These are phyloP conservation scores for Nipponacmea schrenckii DNA, from an alignment of 2,888 invertebrate genomes.

Conservation along the genomic window DNA sequence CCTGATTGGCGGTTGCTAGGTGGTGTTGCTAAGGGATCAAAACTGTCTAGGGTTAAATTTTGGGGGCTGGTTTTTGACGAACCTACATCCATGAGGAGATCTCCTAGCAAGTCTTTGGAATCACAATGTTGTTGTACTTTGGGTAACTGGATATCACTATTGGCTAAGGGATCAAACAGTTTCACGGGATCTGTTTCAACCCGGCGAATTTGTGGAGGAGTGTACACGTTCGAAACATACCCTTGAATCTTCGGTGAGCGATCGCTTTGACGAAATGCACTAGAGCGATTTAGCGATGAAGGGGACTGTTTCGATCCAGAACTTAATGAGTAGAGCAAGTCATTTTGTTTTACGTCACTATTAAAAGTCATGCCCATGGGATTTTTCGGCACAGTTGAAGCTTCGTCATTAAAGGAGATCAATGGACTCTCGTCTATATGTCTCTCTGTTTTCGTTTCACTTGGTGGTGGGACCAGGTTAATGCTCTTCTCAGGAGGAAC, in stretches of 20 bases:
- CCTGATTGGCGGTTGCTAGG: background rate
- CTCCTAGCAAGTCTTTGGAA: background rate
- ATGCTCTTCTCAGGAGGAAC: no score
- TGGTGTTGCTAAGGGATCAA: background rate
- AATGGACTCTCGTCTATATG: background rate
- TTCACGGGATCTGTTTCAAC: conserved; percentile 24
- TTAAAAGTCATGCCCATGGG: background rate
- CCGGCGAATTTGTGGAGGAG: background rate
- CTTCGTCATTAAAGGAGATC: background rate
- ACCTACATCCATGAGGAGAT: background rate
- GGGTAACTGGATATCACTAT: background rate
- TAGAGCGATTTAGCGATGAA: background rate
- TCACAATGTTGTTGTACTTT: background rate
- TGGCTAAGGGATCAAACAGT: conserved; percentile 27
- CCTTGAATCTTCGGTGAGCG: background rate
- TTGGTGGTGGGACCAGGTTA: no score
- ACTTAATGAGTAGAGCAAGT: background rate
- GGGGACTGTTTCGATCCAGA: background rate
- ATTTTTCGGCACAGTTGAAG: background rate
- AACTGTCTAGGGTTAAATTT: background rate
- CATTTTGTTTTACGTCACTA: conserved; percentile 1
- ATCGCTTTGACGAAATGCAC: background rate
- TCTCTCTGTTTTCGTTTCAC: no score
- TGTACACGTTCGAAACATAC: background rate
- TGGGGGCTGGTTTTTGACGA: background rate